These are phyloP conservation scores for Hucho hucho DNA, from an alignment of 2,113 vertebrate species.

Conservation along the genomic window DNA sequence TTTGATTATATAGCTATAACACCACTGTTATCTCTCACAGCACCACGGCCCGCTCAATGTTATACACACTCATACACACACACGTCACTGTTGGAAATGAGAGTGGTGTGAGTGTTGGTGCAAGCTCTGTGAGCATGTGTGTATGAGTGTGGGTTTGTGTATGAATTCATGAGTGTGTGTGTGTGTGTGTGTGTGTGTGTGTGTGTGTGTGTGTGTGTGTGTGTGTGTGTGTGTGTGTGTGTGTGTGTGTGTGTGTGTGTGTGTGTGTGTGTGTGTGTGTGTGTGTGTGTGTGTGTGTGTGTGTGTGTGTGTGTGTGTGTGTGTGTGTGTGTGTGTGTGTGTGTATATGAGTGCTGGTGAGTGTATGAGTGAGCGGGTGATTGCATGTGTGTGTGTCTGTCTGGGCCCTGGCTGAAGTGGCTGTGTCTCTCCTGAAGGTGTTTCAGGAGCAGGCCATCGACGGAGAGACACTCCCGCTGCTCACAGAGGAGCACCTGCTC, in stretches of 20 bases:
- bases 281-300: background rate
- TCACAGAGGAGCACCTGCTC: conserved; percentile 94
- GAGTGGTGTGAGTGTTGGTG: conserved; percentile 17
- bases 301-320: no score
- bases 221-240: background rate
- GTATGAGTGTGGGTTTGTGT: conserved; percentile 13
- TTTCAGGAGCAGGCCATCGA: conserved; percentile 97
- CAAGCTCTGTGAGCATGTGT: background rate
- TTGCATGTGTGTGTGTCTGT: conserved; percentile 1
- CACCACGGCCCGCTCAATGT: no score
- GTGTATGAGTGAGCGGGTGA: background rate
- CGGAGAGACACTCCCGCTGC: conserved; percentile 91
- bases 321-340: background rate
- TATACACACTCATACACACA: background rate
- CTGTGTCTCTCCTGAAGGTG: conserved; percentile 78
- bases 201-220: conserved; percentile 2
- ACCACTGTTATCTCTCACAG: background rate
- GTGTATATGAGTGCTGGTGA: background rate
- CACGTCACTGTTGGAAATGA: conserved; percentile 11
- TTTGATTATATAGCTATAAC: background rate
- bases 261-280: background rate
- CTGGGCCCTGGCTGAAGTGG: conserved; percentile 70
- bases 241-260: no score
- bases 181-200: background rate
- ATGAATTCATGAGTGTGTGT: background rate